Evolutionary conservation across 2,113 vertebrate species (phyloP).

Genomic region (Buteo buteo): DNA sequence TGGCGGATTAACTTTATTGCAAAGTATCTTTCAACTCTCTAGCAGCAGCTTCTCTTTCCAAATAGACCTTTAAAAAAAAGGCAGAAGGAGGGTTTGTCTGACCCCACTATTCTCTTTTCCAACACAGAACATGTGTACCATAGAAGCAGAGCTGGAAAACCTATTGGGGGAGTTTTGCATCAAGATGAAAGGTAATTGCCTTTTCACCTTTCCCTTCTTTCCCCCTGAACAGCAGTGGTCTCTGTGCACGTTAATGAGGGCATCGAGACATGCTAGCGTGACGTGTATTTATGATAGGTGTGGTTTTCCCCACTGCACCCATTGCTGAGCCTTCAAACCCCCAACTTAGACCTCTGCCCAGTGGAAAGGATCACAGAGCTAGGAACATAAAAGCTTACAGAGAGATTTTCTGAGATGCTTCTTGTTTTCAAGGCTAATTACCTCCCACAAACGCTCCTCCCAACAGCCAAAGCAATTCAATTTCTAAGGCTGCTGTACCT

Average conservation of each 20-base stretch:
- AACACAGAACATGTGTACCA: slow-evolving; percentile 90
- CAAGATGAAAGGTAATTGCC: slow-evolving; percentile 93
- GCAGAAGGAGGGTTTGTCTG: background rate
- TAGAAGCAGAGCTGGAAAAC: slow-evolving; percentile 92
- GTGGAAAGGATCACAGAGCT: background rate
- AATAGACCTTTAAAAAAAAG: background rate
- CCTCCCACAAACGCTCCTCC: background rate
- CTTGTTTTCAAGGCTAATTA: background rate
- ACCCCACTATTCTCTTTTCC: background rate
- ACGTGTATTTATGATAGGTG: background rate
- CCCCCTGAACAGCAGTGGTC: background rate
- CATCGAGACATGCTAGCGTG: background rate
- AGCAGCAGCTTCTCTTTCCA: background rate
- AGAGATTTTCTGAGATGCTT: background rate
- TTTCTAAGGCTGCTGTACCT: background rate
- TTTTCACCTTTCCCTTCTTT: background rate
- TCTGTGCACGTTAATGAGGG: background rate
- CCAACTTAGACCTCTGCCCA: background rate
- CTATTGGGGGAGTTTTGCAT: slow-evolving; percentile 96
- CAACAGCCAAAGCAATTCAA: background rate
- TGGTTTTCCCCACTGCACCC: background rate
- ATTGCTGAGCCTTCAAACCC: background rate
- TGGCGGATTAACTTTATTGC: background rate
- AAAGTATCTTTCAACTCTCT: background rate
- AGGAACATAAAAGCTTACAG: background rate